These are phyloP conservation scores for Natrix natrix DNA, from an alignment of 2,797 vertebrate genomes.

Conservation along the genomic window DNA sequence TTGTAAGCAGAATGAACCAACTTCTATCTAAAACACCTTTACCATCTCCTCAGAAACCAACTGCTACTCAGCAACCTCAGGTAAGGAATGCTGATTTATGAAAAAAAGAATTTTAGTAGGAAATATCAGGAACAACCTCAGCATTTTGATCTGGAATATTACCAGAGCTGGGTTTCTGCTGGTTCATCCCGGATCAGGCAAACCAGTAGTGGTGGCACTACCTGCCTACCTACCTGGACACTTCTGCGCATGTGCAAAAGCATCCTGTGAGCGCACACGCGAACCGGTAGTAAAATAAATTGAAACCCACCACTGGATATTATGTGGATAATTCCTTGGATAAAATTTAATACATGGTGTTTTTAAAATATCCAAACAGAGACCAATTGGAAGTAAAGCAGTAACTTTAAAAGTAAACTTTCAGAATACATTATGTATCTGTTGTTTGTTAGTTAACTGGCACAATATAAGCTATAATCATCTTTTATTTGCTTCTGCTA, in stretches of 20 bases:
- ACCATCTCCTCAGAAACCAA: conserved; percentile 83
- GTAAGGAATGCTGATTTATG: conserved; percentile 66
- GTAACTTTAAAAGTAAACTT: background rate
- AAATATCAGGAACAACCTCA: background rate
- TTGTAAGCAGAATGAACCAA: conserved; percentile 90
- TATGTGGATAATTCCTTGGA: background rate
- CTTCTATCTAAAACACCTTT: conserved; percentile 77
- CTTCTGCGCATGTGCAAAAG: too few species aligned
- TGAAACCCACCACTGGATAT: too few species aligned
- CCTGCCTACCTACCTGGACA: too few species aligned
- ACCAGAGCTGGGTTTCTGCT: too few species aligned
- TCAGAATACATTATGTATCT: background rate
- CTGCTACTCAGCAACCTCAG: conserved; percentile 89
- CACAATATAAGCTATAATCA: background rate
- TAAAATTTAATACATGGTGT: background rate
- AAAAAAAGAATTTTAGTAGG: background rate
- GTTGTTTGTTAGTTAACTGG: background rate
- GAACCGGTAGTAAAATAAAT: too few species aligned
- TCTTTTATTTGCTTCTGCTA: background rate
- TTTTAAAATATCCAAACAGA: conserved; percentile 1
- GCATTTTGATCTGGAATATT: background rate
- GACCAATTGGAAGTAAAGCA: background rate
- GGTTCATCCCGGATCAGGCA: too few species aligned
- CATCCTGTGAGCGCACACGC: too few species aligned
- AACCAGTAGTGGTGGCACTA: too few species aligned